Evolutionary conservation across 2,113 vertebrate species (phyloP), one percentile per base, ranked within the genome.

Genomic region (Eptesicus fuscus): DNA sequence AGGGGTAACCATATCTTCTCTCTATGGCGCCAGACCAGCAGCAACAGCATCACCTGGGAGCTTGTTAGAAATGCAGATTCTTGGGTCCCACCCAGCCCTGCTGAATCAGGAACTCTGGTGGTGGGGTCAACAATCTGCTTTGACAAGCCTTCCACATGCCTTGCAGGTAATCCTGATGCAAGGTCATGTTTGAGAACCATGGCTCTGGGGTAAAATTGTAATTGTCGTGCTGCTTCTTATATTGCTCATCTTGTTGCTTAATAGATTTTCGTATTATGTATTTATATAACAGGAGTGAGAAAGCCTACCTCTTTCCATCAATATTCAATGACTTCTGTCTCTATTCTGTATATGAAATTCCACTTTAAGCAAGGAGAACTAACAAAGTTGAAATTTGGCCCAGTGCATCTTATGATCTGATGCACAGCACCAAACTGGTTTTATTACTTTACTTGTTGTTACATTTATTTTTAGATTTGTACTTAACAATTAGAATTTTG

Each of bases 381-480:
- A 69, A 83, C 11, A 63, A 65, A 23, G 28, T 47, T 92, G 69
- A 86, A 86, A 67, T 56, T 82, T 92, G 76, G n/a, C 35, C 18
- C 2, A 8, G 61, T 35, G 5, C 8, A 83, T 73, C 65, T 73
- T 51, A 51, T 6, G 59, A 20, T 65, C 56, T 78, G 32, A 90
- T 20, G 0, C 30, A 61, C 10, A 61, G 25, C 23, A 61, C 59
- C 79, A 61, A 88, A 25, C 9, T 94, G 70, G 1, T 56, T 69
- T 90, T 51, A 11, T 86, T 86, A 73, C 8, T 84, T 90, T 76
- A 3, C 51, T 80, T 74, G 25, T 11, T 96, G 61, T 90, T 22
- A 73, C n/a, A 79, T 65, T 65, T 87, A 76, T 73, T 59, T 83
- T 91, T 67, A 42, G n/a, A 76, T 73, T 59, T 88, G 79, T 67